These are phyloP conservation scores for Halcyon senegalensis DNA, from an alignment of 2,113 vertebrate species.

Conservation along the genomic window DNA sequence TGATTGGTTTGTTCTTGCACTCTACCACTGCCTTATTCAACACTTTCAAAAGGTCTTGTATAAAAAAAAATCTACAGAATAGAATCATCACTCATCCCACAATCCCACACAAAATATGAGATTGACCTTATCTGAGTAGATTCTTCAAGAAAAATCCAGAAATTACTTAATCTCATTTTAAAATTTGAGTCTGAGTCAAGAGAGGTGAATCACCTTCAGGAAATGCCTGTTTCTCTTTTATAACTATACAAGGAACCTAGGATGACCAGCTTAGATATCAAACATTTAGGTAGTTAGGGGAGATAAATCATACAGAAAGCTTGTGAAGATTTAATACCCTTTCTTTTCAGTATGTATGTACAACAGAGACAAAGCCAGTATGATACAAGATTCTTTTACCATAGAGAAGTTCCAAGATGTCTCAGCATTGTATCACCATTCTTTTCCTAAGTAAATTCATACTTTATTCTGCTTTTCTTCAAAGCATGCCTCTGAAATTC, in stretches of 20 bases:
- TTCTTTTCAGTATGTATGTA: background rate
- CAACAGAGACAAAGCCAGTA: background rate
- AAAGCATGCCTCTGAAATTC: background rate
- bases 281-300: background rate
- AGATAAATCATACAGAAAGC: background rate
- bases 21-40: background rate
- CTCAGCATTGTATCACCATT: background rate
- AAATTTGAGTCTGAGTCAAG: background rate
- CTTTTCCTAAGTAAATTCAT: background rate
- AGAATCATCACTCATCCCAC: background rate
- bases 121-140: background rate
- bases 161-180: background rate
- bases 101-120: background rate
- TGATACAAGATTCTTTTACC: background rate
- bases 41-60: background rate
- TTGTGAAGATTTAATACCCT: background rate
- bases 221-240: background rate
- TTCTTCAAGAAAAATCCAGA: background rate
- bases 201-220: background rate
- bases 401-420: background rate
- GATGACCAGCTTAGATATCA: background rate
- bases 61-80: background rate
- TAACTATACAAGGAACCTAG: background rate
- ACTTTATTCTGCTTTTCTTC: background rate
- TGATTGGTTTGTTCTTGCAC: background rate